Conservation (phyloP, 1,140 invertebrate species). For the Mycetomoellerius zeteki region DNA sequence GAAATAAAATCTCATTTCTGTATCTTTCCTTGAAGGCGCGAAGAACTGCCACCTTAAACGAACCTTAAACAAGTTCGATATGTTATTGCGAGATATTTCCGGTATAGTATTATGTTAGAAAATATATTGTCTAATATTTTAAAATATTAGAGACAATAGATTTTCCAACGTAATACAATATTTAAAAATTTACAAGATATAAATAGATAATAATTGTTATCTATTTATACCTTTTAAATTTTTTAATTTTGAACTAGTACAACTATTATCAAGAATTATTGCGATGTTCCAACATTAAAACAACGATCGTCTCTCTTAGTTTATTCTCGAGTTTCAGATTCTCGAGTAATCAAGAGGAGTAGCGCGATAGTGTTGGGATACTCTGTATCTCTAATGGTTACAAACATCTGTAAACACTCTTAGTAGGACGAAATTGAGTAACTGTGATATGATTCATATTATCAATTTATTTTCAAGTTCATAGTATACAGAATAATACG, state of each 20-base stretch:
- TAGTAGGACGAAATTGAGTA: slow-evolving; percentile 5
- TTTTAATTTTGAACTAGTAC: neutral
- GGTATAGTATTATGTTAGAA: neutral
- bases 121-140: neutral
- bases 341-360: neutral
- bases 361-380: slow-evolving; percentile 4
- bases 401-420: slow-evolving; percentile 27
- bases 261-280: neutral
- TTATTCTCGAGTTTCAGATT: neutral
- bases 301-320: neutral
- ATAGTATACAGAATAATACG: neutral
- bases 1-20: slow-evolving; percentile 57
- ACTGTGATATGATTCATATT: neutral
- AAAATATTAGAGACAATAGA: too few relatives aligned
- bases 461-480: neutral
- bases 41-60: slow-evolving; percentile 37
- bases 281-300: neutral
- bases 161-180: neutral
- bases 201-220: neutral
- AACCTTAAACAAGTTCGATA: slow-evolving; percentile 21
- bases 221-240: neutral
- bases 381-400: neutral
- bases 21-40: neutral
- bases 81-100: neutral
- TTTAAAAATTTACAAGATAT: neutral